Conservation (phyloP, 2,113 vertebrate genomes). For the Poeciliopsis occidentalis region DNA sequence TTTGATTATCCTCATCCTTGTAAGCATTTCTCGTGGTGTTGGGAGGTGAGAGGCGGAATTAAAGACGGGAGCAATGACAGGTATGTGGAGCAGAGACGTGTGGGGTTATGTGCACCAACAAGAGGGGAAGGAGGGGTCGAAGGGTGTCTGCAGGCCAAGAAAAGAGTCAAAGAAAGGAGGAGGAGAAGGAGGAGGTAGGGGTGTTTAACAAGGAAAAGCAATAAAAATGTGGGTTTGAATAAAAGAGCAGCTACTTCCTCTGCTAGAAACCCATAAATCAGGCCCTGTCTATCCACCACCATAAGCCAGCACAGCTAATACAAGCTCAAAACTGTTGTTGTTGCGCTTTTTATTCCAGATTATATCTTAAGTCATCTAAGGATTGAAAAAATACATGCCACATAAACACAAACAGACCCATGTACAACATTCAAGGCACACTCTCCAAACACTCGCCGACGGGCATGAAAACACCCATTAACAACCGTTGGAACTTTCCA, state of each 20-base stretch:
- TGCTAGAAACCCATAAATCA: background rate
- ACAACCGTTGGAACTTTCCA: conserved; percentile 71
- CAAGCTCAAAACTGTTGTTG: background rate
- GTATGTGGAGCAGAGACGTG: conserved; percentile 39
- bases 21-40: background rate
- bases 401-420: conserved; percentile 7
- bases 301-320: background rate
- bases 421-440: conserved; percentile 23
- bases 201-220: conserved; percentile 51
- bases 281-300: conserved; percentile 4
- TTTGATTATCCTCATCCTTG: background rate
- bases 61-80: conserved; percentile 43
- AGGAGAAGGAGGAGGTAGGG: background rate
- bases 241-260: conserved; percentile 64
- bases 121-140: conserved; percentile 14
- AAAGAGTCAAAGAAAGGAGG: background rate
- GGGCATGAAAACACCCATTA: conserved; percentile 72
- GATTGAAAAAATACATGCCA: conserved; percentile 13
- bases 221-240: conserved; percentile 68
- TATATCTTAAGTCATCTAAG: background rate
- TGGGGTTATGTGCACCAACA: conserved; percentile 1
- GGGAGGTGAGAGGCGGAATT: conserved; percentile 1
- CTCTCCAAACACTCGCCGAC: conserved; percentile 45
- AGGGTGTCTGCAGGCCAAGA: conserved; percentile 47
- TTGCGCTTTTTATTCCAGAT: conserved; percentile 2